Conservation (phyloP, 2,113 vertebrate species). For the Amblyornis subalaris region DNA sequence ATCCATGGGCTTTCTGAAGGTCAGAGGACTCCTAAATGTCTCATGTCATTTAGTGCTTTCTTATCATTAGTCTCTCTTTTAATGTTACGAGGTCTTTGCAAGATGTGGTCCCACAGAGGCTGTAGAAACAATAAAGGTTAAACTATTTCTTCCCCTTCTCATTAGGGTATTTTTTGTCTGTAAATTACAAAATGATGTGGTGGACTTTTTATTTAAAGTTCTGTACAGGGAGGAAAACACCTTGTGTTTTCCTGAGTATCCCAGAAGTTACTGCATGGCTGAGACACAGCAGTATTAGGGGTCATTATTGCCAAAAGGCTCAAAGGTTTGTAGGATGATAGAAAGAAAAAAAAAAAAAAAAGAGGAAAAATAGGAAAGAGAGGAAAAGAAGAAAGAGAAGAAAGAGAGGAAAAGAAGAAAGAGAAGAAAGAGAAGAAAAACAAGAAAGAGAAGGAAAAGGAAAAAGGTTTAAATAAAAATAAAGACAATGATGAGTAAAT, state of each 20-base stretch:
- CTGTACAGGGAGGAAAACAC: neutral
- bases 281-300: neutral
- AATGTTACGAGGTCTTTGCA: accelerated
- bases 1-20: neutral
- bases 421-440: neutral
- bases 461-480: neutral
- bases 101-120: neutral
- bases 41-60: neutral
- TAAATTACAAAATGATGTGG: neutral
- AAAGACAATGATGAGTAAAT: neutral
- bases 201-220: neutral
- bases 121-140: neutral
- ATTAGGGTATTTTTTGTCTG: neutral
- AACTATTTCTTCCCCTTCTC: neutral
- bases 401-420: neutral
- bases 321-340: neutral
- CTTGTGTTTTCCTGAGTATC: neutral
- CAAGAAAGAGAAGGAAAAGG: neutral
- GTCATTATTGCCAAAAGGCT: neutral
- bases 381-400: accelerated
- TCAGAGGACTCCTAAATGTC: neutral
- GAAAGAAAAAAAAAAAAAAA: neutral
- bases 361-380: accelerated
- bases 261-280: neutral
- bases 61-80: neutral